Evolutionary conservation across 2,113 vertebrate species (phyloP).

Genomic region (Salvelinus sp.): DNA sequence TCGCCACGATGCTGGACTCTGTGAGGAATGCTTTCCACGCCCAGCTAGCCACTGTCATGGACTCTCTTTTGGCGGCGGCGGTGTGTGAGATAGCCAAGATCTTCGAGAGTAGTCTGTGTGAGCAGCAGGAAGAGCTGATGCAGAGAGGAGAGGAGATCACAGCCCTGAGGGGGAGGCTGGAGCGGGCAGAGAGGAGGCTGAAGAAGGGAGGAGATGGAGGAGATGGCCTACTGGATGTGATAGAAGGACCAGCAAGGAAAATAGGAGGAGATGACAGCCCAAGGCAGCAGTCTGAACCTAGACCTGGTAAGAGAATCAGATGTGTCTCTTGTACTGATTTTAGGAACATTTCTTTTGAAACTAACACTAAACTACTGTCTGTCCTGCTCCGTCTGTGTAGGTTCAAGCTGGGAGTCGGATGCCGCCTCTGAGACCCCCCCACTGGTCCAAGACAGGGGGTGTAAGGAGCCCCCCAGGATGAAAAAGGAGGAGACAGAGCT

Average conservation of each 20-base stretch:
- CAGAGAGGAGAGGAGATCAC: slow-evolving; percentile 60
- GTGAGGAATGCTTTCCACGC: slow-evolving; percentile 61
- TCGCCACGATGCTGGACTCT: slow-evolving; percentile 45
- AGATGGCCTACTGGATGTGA: slow-evolving; percentile 18
- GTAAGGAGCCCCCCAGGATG: slow-evolving; percentile 32
- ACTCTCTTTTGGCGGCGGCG: slow-evolving; percentile 65
- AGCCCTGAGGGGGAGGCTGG: slow-evolving; percentile 58
- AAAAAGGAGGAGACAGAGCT: slow-evolving; percentile 57
- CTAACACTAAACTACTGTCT: neutral
- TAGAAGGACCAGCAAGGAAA: slow-evolving; percentile 28
- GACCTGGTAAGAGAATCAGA: slow-evolving; percentile 37
- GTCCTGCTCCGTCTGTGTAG: slow-evolving; percentile 17
- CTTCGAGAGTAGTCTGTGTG: slow-evolving; percentile 68
- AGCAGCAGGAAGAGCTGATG: slow-evolving; percentile 64
- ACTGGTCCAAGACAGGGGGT: slow-evolving; percentile 25
- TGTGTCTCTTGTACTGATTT: neutral
- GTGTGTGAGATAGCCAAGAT: slow-evolving; percentile 72
- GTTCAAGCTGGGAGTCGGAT: slow-evolving; percentile 15
- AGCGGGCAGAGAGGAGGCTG: slow-evolving; percentile 56
- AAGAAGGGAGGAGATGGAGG: slow-evolving; percentile 35
- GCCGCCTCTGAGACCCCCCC: slow-evolving; percentile 33
- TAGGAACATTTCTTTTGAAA: neutral
- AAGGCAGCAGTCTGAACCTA: slow-evolving; percentile 35
- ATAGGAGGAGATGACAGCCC: slow-evolving; percentile 18
- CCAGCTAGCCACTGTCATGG: slow-evolving; percentile 70